These are phyloP conservation scores for Triplophysa dalaica DNA, from an alignment of 2,113 vertebrate species.

Conservation along the genomic window DNA sequence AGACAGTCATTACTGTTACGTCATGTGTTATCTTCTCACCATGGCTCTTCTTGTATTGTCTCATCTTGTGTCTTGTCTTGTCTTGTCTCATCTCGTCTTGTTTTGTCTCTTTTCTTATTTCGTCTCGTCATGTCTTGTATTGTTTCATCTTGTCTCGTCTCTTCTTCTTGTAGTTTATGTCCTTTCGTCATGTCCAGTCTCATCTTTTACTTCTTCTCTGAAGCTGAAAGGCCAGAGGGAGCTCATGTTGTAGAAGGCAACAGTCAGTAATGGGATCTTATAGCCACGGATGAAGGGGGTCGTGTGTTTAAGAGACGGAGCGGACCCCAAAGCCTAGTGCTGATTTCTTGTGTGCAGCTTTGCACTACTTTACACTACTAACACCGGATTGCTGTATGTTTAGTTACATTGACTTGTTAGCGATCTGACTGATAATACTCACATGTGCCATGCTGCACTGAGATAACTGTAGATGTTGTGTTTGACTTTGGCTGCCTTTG, in stretches of 20 bases:
- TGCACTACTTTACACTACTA: constrained; percentile 59
- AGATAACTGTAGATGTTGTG: constrained; percentile 16
- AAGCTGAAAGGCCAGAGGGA: constrained; percentile 29
- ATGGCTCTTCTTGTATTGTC: constrained; percentile 58
- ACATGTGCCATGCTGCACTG: constrained; percentile 13
- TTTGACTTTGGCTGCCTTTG: constrained; percentile 18
- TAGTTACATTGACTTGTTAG: constrained; percentile 5
- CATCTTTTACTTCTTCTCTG: not conserved
- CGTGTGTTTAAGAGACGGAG: constrained; percentile 58
- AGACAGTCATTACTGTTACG: constrained; percentile 58
- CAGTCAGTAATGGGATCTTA: constrained; percentile 62
- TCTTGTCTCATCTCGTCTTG: not conserved
- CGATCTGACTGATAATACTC: constrained; percentile 38
- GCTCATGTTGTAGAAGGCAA: constrained; percentile 61
- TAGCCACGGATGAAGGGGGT: constrained; percentile 52
- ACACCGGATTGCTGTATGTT: constrained; percentile 63
- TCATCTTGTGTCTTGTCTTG: constrained; percentile 31
- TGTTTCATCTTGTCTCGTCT: not conserved
- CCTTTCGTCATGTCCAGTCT: too few relatives aligned
- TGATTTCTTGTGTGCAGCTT: constrained; percentile 57
- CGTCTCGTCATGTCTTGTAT: not conserved
- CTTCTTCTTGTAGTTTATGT: not conserved
- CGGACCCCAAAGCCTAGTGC: constrained; percentile 56
- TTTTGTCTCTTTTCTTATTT: not conserved
- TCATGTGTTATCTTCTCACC: constrained; percentile 60